phyloP scores from a whole-genome alignment of 1,140 invertebrate species.

The Procambarus virginalis region DNA sequence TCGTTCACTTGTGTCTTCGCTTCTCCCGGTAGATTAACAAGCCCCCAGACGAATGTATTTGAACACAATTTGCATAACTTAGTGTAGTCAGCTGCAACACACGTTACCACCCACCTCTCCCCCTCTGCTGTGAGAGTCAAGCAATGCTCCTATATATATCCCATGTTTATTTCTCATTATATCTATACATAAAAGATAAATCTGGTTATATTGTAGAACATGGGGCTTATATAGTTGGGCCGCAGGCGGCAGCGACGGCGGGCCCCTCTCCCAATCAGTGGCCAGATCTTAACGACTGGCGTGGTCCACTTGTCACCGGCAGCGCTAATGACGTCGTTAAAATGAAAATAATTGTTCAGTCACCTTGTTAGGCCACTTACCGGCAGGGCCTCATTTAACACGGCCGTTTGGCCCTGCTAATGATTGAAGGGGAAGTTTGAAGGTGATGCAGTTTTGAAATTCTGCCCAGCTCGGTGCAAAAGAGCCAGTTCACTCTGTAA shows the following conservation, averaged over 20 bases:
- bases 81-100: constrained; percentile 22
- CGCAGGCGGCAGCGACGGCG: not conserved
- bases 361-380: constrained; percentile 67
- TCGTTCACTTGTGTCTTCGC: constrained; percentile 12
- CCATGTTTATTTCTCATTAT: constrained; percentile 60
- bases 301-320: constrained; percentile 62
- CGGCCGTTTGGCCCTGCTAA: constrained; percentile 57
- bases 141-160: constrained; percentile 44
- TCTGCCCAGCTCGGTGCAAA: constrained; percentile 33
- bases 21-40: constrained; percentile 33
- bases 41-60: constrained; percentile 35
- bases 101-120: not conserved
- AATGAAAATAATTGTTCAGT: constrained; percentile 68
- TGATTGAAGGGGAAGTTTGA: constrained; percentile 62
- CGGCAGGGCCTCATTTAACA: constrained; percentile 63
- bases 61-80: constrained; percentile 60
- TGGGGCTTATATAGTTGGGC: constrained; percentile 2
- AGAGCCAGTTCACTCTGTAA: constrained; percentile 22
- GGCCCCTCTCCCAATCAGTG: constrained; percentile 58
- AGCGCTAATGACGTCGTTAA: constrained; percentile 67
- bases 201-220: constrained; percentile 28
- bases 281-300: constrained; percentile 59
- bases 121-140: not conserved
- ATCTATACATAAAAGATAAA: constrained; percentile 60
- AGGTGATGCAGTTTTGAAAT: constrained; percentile 58